These are phyloP conservation scores for Drosophila teissieri DNA, from an alignment of 1,140 invertebrate species.

Conservation along the genomic window DNA sequence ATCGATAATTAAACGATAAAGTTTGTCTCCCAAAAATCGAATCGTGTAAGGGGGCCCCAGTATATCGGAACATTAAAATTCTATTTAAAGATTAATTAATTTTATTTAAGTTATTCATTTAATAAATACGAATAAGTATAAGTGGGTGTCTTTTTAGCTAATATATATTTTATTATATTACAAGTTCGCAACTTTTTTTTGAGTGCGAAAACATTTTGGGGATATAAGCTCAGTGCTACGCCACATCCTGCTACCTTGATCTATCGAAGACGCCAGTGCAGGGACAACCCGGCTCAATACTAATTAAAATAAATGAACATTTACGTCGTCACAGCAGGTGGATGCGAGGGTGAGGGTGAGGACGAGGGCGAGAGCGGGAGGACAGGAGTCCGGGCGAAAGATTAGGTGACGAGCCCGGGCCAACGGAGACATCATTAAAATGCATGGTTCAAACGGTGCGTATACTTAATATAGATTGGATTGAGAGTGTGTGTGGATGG, in stretches of 20 bases:
- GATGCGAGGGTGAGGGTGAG: conserved; percentile 8
- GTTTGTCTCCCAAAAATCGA: neutral
- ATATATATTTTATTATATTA: too few species aligned
- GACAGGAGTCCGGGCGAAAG: conserved; percentile 14
- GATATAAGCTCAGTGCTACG: conserved; percentile 18
- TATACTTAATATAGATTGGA: conserved; percentile 80
- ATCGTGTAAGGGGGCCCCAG: neutral
- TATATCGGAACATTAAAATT: neutral
- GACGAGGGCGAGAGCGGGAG: conserved; percentile 5
- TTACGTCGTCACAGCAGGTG: conserved; percentile 59
- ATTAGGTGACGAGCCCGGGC: conserved; percentile 50
- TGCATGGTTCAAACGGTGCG: conserved; percentile 80
- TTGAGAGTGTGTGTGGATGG: conserved; percentile 10
- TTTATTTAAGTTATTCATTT: too few species aligned
- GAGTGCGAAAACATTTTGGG: conserved; percentile 29
- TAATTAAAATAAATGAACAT: conserved; percentile 82
- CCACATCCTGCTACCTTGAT: conserved; percentile 32
- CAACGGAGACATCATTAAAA: conserved; percentile 74
- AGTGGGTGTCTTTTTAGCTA: too few species aligned
- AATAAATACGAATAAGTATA: too few species aligned
- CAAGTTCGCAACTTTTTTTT: neutral
- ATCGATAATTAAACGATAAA: neutral
- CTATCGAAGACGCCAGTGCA: conserved; percentile 20
- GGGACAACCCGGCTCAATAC: conserved; percentile 57
- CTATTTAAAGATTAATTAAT: neutral